These are phyloP conservation scores for Cottoperca gobio DNA, from an alignment of 2,797 vertebrate genomes.

Conservation along the genomic window DNA sequence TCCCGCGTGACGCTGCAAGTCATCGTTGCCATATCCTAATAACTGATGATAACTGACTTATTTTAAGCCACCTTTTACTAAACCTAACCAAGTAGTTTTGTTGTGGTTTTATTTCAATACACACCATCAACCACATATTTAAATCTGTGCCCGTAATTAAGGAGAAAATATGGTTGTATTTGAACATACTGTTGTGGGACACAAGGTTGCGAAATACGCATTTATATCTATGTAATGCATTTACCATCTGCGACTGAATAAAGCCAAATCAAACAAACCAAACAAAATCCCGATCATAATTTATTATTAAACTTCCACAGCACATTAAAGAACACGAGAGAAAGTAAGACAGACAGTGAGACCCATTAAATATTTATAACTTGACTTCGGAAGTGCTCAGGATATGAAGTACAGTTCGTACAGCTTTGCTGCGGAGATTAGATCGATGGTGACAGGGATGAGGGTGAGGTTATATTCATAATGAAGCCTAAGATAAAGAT, in stretches of 20 bases:
- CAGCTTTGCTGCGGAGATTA: slow-evolving; percentile 28
- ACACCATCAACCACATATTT: no score
- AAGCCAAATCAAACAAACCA: background rate
- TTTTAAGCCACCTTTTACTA: no score
- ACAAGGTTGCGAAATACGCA: no score
- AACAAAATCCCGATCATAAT: background rate
- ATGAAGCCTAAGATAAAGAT: slow-evolving; percentile 49
- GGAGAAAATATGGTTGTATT: no score
- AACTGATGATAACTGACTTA: no score
- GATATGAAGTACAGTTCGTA: slow-evolving; percentile 25
- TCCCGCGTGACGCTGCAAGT: no score
- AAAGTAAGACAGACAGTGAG: slow-evolving; percentile 8
- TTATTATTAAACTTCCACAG: slow-evolving; percentile 1
- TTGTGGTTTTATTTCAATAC: no score
- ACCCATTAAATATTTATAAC: slow-evolving; percentile 45
- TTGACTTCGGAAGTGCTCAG: slow-evolving; percentile 14
- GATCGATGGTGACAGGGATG: slow-evolving; percentile 11
- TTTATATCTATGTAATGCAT: no score
- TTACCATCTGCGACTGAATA: background rate
- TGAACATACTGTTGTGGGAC: no score
- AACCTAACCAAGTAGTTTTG: no score
- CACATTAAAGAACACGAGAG: slow-evolving; percentile 23
- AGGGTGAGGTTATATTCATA: slow-evolving; percentile 35
- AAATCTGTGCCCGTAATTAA: no score
- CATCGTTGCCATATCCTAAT: no score